Conservation (phyloP, 1,140 invertebrate genomes). For the Drosophila oshimai region DNA sequence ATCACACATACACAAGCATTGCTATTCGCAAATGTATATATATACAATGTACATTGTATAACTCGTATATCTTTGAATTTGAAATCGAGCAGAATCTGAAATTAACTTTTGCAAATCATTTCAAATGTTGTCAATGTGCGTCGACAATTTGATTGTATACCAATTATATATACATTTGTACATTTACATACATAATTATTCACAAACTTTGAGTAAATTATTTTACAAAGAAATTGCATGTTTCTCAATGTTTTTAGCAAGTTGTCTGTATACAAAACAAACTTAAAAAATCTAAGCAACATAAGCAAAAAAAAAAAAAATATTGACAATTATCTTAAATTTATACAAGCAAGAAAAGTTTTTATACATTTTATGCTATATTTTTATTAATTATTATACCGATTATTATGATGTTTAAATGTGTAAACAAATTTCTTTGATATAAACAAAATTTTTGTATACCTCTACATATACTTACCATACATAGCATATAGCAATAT, state of each 20-base stretch:
- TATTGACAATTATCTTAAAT: constrained; percentile 51
- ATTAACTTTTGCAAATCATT: constrained; percentile 4
- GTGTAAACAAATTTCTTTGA: constrained; percentile 56
- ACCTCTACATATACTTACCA: constrained; percentile 46
- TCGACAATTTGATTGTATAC: constrained; percentile 19
- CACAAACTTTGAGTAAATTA: constrained; percentile 71
- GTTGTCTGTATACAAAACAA: constrained; percentile 54
- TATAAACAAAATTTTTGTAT: constrained; percentile 64
- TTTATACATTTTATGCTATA: constrained; percentile 66
- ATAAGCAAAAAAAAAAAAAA: constrained; percentile 38
- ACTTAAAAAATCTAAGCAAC: constrained; percentile 25
- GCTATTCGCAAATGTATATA: constrained; percentile 40
- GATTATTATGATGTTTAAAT: constrained; percentile 53
- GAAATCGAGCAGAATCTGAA: constrained; percentile 15
- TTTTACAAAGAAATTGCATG: constrained; percentile 76
- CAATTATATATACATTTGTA: constrained; percentile 48
- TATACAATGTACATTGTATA: constrained; percentile 18
- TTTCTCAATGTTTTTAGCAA: constrained; percentile 82
- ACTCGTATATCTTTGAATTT: constrained; percentile 18
- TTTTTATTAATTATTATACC: constrained; percentile 54
- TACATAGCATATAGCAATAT: constrained; percentile 58
- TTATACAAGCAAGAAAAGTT: constrained; percentile 39
- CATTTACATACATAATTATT: constrained; percentile 36
- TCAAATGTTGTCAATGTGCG: constrained; percentile 26
- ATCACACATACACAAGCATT: constrained; percentile 36